Percentiles rank a stretch among this genome's conserved stretches.
These are phyloP conservation scores for Linepithema humile DNA, from an alignment of 1,140 invertebrate genomes.

Conservation along the genomic window DNA sequence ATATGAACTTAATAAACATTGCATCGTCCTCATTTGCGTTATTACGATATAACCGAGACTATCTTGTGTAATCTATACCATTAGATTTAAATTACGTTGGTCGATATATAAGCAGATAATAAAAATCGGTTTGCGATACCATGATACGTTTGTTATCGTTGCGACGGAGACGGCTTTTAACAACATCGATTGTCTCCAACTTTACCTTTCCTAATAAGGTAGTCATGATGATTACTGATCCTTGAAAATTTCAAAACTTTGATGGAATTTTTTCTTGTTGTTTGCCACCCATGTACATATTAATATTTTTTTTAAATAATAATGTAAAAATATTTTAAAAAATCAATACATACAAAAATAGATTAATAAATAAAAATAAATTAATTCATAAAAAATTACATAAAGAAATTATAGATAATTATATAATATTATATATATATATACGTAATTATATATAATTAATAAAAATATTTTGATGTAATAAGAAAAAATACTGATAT, in stretches of 20 bases:
- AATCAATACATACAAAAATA: not conserved
- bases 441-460: too few relatives aligned
- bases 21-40: conserved; percentile 8
- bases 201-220: conserved; percentile 26
- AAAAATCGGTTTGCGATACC: conserved; percentile 24
- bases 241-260: not conserved
- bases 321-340: not conserved
- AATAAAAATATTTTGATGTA: not conserved
- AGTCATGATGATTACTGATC: conserved; percentile 21
- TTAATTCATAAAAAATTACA: not conserved
- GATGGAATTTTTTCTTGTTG: not conserved
- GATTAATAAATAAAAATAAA: not conserved
- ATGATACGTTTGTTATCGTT: conserved; percentile 35
- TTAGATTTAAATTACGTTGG: conserved; percentile 5
- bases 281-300: not conserved
- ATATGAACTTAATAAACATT: conserved; percentile 7
- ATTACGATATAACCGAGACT: not conserved
- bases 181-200: conserved; percentile 51
- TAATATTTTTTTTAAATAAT: not conserved
- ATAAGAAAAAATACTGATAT: not conserved
- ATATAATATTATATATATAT: too few relatives aligned
- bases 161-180: conserved; percentile 45
- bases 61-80: not conserved
- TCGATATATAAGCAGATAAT: not conserved
- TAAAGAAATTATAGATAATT: not conserved